Conservation (phyloP, 2,888 invertebrate genomes). For the Charanyca ferruginea region DNA sequence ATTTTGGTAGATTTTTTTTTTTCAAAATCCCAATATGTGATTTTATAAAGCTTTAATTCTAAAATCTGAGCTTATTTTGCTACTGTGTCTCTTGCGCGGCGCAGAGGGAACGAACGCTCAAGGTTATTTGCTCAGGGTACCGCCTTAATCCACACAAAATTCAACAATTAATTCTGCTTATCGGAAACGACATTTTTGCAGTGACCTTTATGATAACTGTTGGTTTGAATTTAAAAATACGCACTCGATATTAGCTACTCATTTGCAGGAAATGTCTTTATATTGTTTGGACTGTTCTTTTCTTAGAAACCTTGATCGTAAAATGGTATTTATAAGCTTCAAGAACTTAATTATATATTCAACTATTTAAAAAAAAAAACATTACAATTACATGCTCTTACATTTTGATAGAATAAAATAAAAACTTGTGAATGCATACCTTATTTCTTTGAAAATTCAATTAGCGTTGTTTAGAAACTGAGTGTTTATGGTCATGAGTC, state of each 20-base stretch:
- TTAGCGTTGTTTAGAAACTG: conserved; percentile 38
- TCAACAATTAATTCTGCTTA: conserved; percentile 43
- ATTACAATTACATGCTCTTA: conserved; percentile 59
- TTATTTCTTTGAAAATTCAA: conserved; percentile 62
- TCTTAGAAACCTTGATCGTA: conserved; percentile 47
- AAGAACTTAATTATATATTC: conserved; percentile 38
- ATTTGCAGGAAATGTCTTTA: conserved; percentile 45
- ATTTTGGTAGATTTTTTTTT: too few species aligned
- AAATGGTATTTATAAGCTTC: conserved; percentile 44
- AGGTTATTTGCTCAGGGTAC: too few species aligned
- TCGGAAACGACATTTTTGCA: conserved; percentile 52
- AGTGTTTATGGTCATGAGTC: conserved; percentile 26
- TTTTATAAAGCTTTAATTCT: too few species aligned
- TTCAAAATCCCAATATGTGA: too few species aligned
- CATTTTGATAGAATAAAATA: conserved; percentile 61
- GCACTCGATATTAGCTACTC: conserved; percentile 26
- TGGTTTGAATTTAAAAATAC: conserved; percentile 46
- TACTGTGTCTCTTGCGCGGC: too few species aligned
- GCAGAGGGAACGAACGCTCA: too few species aligned
- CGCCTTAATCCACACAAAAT: conserved; percentile 49
- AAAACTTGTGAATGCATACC: conserved; percentile 59
- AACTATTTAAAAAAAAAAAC: conserved; percentile 50
- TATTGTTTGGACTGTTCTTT: conserved; percentile 24
- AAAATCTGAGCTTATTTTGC: too few species aligned
- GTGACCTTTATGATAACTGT: conserved; percentile 56